A percentile compares a stretch with the other conserved stretches of the same genome.
These are phyloP conservation scores for Nettapus auritus DNA, from an alignment of 2,113 vertebrate species.

Conservation along the genomic window DNA sequence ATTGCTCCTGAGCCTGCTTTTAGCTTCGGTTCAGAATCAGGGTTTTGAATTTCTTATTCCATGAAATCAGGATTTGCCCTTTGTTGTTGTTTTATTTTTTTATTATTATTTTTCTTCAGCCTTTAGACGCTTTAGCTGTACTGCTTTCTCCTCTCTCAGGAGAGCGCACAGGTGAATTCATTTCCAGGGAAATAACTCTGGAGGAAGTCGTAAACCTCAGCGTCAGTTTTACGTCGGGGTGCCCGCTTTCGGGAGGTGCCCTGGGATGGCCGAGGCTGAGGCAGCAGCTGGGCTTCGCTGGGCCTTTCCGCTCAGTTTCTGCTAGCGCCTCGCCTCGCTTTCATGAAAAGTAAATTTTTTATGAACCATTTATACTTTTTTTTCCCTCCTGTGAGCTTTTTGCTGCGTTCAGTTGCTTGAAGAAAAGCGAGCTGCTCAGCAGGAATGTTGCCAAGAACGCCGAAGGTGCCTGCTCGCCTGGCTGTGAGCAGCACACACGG, in stretches of 20 bases:
- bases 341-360: constrained; percentile 34
- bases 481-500: accelerated
- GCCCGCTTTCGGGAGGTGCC: not conserved
- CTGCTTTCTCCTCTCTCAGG: accelerated
- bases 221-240: accelerated
- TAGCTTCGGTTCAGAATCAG: accelerated
- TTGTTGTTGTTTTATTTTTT: not conserved
- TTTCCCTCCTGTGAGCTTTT: not conserved
- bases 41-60: not conserved
- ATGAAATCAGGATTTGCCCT: not conserved
- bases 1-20: not conserved
- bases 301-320: not conserved
- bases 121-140: accelerated
- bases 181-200: accelerated
- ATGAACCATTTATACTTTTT: constrained; percentile 21
- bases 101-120: not conserved
- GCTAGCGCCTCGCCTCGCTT: not conserved
- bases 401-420: not conserved
- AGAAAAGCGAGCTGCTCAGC: not conserved
- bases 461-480: not conserved
- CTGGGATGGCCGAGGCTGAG: accelerated
- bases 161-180: accelerated
- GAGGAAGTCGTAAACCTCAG: not conserved
- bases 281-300: accelerated
- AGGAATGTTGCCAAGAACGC: not conserved